Evolutionary conservation across 2,797 vertebrate genomes (phyloP).

Genomic region (Pantherophis alleghaniensis): DNA sequence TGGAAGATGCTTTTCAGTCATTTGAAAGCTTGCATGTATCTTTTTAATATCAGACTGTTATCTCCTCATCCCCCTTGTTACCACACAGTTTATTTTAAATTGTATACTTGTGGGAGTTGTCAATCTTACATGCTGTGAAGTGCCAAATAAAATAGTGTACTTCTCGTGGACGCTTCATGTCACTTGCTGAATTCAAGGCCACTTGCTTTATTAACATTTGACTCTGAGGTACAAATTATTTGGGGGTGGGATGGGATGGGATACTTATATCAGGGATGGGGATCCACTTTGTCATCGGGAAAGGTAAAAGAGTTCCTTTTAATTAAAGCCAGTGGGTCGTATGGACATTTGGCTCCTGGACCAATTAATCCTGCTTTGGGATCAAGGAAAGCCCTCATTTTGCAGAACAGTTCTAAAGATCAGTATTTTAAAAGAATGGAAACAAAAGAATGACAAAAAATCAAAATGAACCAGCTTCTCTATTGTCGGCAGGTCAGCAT

Average conservation of each 20-base stretch:
- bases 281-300: background rate
- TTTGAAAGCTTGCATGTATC: background rate
- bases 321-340: background rate
- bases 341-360: background rate
- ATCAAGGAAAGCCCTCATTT: background rate
- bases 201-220: background rate
- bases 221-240: background rate
- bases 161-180: background rate
- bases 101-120: background rate
- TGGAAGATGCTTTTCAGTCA: background rate
- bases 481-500: background rate
- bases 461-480: background rate
- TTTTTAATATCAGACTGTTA: background rate
- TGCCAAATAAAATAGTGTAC: background rate
- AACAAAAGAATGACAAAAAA: background rate
- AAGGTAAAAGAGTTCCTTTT: background rate
- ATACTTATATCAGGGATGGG: background rate
- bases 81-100: background rate
- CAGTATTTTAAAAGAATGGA: background rate
- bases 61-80: background rate
- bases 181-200: background rate
- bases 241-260: background rate
- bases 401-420: background rate
- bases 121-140: background rate
- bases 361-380: background rate